Evolutionary conservation across 2,113 vertebrate genomes (phyloP), one percentile per base, ranked within the genome.

Genomic region (Cephalopholis sonnerati): DNA sequence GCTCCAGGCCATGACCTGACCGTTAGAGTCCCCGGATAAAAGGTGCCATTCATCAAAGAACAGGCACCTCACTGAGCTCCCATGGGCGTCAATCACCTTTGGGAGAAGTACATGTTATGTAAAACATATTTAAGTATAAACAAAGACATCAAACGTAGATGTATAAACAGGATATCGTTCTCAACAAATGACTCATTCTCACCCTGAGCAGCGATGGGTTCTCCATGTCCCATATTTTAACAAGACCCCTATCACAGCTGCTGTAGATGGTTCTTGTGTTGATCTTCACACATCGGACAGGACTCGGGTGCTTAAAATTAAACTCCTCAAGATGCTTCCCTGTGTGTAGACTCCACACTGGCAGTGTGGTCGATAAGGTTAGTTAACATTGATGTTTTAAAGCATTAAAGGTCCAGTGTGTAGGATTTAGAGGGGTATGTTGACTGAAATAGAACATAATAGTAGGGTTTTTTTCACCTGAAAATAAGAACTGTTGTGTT

Each of bases 1-100:
- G 91, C 97, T 99, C 97, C 97, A 99, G 70, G 94, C 97, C 91
- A 95, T 95, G 82, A 95, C 96, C 1, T 93, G 94, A 32, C 96
- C 95, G 3, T 94, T 95, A 0, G 16, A 53, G 62, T 97, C 95
- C 29, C 96, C 98, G 0, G 97, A 97, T 11, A 98, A 73, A 1
- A 98, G 93, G 81, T 99, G 96, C 96, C 96, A 97, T 27, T 94
- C 77, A 44, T 98, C 95, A 5, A 97, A 93, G 74, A 93, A 95
- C 76, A 99, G 69, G 87, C 97, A 97, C 44, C 81, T 96, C 18
- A 99, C 95, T 0, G 96, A 81, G 73, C 95, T 96, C 70, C 85
- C 90, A 20, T 98, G 97, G 55, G 94, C 96, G 3, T 80, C 72
- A 1, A 98, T 87, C 11, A 86, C 93, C 98, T 99, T 74, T 9